phyloP scores from a whole-genome alignment of 2,113 vertebrate species.

The Hemiprocne comata region DNA sequence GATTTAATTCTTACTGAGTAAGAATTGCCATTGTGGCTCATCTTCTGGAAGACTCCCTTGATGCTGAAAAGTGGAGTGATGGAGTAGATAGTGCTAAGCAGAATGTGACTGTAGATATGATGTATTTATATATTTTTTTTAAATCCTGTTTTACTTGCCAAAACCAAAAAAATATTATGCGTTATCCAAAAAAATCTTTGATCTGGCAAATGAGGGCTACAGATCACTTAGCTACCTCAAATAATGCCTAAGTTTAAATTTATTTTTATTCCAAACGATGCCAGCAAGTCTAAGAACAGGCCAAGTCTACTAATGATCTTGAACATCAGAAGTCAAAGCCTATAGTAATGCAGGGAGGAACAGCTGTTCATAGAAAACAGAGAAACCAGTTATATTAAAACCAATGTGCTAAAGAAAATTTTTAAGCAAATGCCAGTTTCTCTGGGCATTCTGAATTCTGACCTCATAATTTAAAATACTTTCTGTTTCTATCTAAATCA shows the following conservation, averaged over 20 bases:
- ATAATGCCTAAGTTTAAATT: neutral
- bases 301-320: neutral
- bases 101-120: neutral
- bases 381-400: neutral
- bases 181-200: neutral
- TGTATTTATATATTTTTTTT: neutral
- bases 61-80: neutral
- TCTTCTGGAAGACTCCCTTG: rapidly evolving
- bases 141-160: neutral
- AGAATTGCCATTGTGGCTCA: neutral
- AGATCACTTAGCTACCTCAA: neutral
- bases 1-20: neutral
- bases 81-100: neutral
- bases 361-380: neutral
- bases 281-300: neutral
- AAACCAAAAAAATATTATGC: neutral
- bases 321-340: neutral
- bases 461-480: neutral
- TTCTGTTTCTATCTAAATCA: neutral
- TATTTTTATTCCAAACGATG: neutral
- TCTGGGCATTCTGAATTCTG: neutral
- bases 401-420: neutral
- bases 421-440: neutral
- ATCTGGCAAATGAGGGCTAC: neutral
- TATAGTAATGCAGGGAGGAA: neutral